Evolutionary conservation across 2,888 invertebrate species (phyloP).

Genomic region (Helicoverpa assulta): DNA sequence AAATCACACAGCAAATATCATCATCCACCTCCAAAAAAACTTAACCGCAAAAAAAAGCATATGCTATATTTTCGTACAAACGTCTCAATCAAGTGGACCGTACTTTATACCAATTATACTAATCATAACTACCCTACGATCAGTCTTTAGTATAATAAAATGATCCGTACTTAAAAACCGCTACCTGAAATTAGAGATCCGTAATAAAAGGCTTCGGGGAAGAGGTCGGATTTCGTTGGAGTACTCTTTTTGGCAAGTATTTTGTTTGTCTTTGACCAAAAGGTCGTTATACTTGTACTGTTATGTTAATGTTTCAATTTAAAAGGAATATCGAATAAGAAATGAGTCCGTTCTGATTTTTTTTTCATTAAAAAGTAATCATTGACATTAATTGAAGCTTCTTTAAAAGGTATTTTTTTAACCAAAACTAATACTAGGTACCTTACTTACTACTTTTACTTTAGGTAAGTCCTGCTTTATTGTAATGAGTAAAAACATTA

Average conservation of each 20-base stretch:
- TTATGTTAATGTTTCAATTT: too few species aligned
- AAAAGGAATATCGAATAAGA: too few species aligned
- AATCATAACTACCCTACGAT: conserved; percentile 52
- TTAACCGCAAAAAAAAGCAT: conserved; percentile 33
- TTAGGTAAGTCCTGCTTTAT: too few species aligned
- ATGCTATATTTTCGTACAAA: conserved; percentile 51
- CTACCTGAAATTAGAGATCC: conserved; percentile 60
- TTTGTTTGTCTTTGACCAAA: too few species aligned
- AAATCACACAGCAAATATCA: conserved; percentile 50
- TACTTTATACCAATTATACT: conserved; percentile 55
- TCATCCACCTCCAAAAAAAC: conserved; percentile 17
- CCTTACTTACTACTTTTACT: too few species aligned
- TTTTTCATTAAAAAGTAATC: too few species aligned
- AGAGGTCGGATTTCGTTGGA: not conserved
- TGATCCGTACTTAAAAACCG: conserved; percentile 39
- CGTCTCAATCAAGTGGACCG: conserved; percentile 55
- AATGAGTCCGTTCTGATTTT: too few species aligned
- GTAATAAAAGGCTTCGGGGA: conserved; percentile 13
- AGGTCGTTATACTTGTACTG: not conserved
- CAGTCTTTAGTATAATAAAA: conserved; percentile 57
- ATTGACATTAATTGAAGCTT: too few species aligned
- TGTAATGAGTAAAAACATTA: too few species aligned
- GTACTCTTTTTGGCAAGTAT: not conserved
- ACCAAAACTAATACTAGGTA: too few species aligned
- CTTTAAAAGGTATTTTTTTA: too few species aligned